phyloP scores from a whole-genome alignment of 2,113 vertebrate genomes.

The Plecotus auritus region DNA sequence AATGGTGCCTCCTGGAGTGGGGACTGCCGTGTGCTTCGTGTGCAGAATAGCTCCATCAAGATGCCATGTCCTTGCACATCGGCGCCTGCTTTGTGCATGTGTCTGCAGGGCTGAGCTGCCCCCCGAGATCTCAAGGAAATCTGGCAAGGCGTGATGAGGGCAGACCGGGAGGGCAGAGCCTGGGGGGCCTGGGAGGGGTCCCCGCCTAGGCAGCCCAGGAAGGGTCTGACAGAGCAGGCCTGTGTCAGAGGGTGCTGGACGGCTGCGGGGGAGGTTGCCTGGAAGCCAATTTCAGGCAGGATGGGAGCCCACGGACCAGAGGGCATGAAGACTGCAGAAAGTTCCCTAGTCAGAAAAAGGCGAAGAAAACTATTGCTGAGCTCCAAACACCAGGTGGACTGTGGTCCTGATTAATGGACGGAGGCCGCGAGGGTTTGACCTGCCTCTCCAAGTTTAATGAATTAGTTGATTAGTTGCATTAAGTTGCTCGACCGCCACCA shows the following conservation, averaged over 20 bases:
- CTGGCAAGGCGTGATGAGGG: neutral
- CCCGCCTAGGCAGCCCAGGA: neutral
- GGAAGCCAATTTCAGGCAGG: neutral
- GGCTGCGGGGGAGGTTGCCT: neutral
- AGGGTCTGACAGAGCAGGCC: neutral
- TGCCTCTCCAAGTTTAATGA: slow-evolving; percentile 68
- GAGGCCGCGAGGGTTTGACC: slow-evolving; percentile 71
- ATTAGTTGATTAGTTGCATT: slow-evolving; percentile 69
- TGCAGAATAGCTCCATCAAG: neutral
- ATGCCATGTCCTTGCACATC: fast-evolving
- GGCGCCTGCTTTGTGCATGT: fast-evolving
- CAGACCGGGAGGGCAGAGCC: neutral
- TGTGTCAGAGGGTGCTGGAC: neutral
- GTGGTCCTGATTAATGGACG: slow-evolving; percentile 75
- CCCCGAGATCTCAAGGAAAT: neutral
- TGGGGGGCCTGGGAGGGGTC: neutral
- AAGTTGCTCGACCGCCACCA: slow-evolving; percentile 52
- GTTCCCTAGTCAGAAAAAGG: slow-evolving; percentile 67
- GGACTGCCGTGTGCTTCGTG: neutral
- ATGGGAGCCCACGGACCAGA: slow-evolving; percentile 40
- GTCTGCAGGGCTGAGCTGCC: neutral
- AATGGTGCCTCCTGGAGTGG: neutral
- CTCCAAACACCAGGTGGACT: slow-evolving; percentile 29
- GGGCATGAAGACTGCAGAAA: slow-evolving; percentile 60
- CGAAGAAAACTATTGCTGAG: slow-evolving; percentile 68